phyloP scores from a whole-genome alignment of 2,888 invertebrate species.

The Dexiosoma caninum region DNA sequence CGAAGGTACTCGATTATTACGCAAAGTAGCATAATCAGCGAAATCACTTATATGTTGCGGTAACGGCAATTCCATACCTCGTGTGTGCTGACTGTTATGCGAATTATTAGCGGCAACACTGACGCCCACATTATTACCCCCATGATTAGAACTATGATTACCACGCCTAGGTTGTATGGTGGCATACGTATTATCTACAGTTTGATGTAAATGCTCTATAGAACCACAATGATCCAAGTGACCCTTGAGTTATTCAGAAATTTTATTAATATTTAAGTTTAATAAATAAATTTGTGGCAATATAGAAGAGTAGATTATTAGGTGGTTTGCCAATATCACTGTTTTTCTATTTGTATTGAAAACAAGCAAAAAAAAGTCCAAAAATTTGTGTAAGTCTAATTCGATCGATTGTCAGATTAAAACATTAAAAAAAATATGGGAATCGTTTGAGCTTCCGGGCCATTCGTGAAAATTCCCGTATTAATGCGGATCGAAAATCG shows the following conservation, averaged over 20 bases:
- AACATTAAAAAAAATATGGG: too few relatives aligned
- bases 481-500: too few relatives aligned
- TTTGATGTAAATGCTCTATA: conserved; percentile 75
- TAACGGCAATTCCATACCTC: conserved; percentile 66
- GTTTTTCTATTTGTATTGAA: too few relatives aligned
- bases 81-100: conserved; percentile 62
- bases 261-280: not conserved
- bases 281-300: too few relatives aligned
- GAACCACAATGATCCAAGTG: conserved; percentile 75
- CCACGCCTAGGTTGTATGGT: conserved; percentile 77
- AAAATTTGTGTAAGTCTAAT: too few relatives aligned
- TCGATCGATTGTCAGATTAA: too few relatives aligned
- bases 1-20: conserved; percentile 77
- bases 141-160: conserved; percentile 69
- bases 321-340: too few relatives aligned
- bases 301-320: too few relatives aligned
- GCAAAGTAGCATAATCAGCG: conserved; percentile 77
- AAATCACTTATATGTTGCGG: conserved; percentile 73
- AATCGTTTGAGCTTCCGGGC: too few relatives aligned
- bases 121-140: conserved; percentile 59
- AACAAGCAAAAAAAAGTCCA: too few relatives aligned
- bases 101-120: conserved; percentile 67
- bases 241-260: conserved; percentile 60
- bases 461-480: too few relatives aligned
- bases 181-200: conserved; percentile 78